Evolutionary conservation across 1,140 invertebrate species (phyloP), one percentile per base, ranked within the genome.

Genomic region (Panagrolaimus sp.): DNA sequence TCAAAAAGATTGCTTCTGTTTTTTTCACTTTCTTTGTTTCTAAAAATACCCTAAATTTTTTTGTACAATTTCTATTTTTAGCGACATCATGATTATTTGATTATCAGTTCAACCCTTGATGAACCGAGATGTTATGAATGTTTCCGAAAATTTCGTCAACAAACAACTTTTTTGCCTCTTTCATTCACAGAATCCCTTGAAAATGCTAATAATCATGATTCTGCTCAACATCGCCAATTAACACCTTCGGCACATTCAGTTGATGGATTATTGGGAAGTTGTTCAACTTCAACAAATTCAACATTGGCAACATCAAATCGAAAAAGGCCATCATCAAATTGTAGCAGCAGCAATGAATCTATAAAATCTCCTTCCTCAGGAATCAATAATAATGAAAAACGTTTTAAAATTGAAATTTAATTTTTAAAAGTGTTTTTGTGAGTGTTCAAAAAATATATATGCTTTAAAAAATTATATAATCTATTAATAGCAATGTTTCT

Each of bases 51-150:
- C 9, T 21, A 15, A 15, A 52, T 21, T 1, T 0, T 12, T 14
- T n/a, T 58, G 12, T 26, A 58, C 9, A 24, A 15, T 7, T 12
- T 14, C 3, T 28, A 17, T 17, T 47, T 48, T 6, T 38, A 70
- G 68, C 68, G 68, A 2, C 14, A 32, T 32, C 70, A 71, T 21
- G 70, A 71, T 32, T 71, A 43, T 44, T 45, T 71, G 10, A 45
- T 71, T 17, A 58, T 72, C 14, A 58, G 43, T 43, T 17, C 24
- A 21, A 38, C 38, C 10, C 24, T 71, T 14, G 70, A 71, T 17
- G 70, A 71, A 32, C 70, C 70, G 12, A 58, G 70, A 8, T 71
- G 70, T 6, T 7, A 73, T 44, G 70, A 71, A 21, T 71, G 70
- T 17, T 71, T 70, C 17, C 69, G 58, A 24, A 71, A 71, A 45